Evolutionary conservation across 2,888 invertebrate species (phyloP), one percentile per base, ranked within the genome.

Genomic region (Eupithecia pulchellata): DNA sequence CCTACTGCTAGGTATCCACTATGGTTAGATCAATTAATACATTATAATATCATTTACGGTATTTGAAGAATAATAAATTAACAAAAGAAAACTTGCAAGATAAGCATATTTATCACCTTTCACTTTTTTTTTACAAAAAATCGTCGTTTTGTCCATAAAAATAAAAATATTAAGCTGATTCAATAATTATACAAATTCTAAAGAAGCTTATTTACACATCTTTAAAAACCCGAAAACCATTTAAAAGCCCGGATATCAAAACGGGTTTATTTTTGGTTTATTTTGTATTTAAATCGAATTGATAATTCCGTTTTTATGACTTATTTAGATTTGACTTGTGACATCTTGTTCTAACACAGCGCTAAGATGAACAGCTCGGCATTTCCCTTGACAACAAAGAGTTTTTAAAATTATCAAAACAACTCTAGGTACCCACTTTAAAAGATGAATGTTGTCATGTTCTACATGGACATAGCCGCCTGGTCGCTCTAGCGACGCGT

Each of bases 241-340:
- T 73, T 36, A 25, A 69, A 72, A 69, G 58, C 17, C 36, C 25
- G 62, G 64, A 58, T 14, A 57, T 29, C 52, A 13, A 63, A 74
- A 68, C 61, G 30, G 60, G 67, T 66, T 60, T 68, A 67, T 69
- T 68, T 71, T 72, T 67, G 69, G 64, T 68, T 68, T 69, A 68
- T 71, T 72, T 67, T 71, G 64, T 61, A 68, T 67, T 69, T 67
- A 66, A 67, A 65, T 66, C 65, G 52, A 72, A 69, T 71, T 69
- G 64, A 68, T 68, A 70, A 61, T 68, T 67, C 55, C n/a, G 25
- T 66, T 75, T 82, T 83, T 79, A 83, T 80, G 77, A 74, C 81
- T 81, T 83, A 82, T 82, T 83, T 81, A 80, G 81, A 78, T 80
- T 78, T 76, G 74, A 72, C 64, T 57, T 67, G 60, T 57, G 66